A percentile compares a stretch with the other conserved stretches of the same genome.
These are phyloP conservation scores for Saturnia japonica DNA, from an alignment of 2,888 invertebrate species.

Conservation along the genomic window DNA sequence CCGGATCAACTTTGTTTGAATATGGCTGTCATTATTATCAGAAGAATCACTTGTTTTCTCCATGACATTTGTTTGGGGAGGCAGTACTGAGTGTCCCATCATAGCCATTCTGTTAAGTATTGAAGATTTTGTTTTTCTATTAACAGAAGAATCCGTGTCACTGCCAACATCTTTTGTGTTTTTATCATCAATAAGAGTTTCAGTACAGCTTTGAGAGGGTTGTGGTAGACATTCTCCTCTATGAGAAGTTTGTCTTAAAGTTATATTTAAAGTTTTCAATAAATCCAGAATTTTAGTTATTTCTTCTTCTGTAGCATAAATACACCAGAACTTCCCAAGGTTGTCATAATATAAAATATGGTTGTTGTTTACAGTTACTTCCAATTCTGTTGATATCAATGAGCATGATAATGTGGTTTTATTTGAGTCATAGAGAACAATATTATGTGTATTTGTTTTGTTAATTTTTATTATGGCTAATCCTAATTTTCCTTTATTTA, in stretches of 20 bases:
- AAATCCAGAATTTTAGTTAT: slow-evolving; percentile 50
- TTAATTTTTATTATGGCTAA: slow-evolving; percentile 65
- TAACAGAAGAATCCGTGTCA: slow-evolving; percentile 65
- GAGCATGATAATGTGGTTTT: slow-evolving; percentile 64
- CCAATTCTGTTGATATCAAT: slow-evolving; percentile 47
- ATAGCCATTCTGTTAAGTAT: slow-evolving; percentile 70
- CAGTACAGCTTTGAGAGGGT: slow-evolving; percentile 22
- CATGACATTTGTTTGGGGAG: slow-evolving; percentile 39
- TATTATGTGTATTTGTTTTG: slow-evolving; percentile 50
- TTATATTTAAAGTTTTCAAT: slow-evolving; percentile 47
- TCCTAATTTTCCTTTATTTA: slow-evolving; percentile 63
- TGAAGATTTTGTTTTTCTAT: slow-evolving; percentile 63
- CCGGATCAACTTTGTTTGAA: slow-evolving; percentile 46
- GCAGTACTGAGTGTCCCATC: slow-evolving; percentile 73
- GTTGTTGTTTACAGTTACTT: slow-evolving; percentile 56
- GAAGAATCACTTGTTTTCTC: slow-evolving; percentile 64
- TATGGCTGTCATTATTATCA: slow-evolving; percentile 53
- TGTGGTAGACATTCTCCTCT: slow-evolving; percentile 38
- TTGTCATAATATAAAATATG: slow-evolving; percentile 69
- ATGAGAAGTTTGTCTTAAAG: slow-evolving; percentile 41
- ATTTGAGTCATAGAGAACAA: slow-evolving; percentile 66
- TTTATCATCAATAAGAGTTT: slow-evolving; percentile 25
- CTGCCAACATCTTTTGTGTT: slow-evolving; percentile 46
- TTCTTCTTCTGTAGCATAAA: slow-evolving; percentile 56
- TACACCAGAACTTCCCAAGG: slow-evolving; percentile 62